These are phyloP conservation scores for Neoascia interrupta DNA, from an alignment of 2,888 invertebrate species.

Conservation along the genomic window DNA sequence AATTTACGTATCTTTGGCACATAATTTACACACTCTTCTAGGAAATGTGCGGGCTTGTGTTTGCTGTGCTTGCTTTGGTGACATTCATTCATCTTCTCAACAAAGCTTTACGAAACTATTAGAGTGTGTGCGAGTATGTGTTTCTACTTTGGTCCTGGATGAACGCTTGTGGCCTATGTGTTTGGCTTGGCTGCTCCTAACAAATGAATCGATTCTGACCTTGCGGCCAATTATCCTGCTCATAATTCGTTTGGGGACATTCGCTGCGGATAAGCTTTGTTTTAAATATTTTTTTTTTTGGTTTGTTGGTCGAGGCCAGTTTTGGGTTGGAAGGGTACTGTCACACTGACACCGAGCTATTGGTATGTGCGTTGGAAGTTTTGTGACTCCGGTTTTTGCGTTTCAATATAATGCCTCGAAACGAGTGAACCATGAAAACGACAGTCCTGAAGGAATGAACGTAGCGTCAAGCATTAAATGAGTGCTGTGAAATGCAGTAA, in stretches of 20 bases:
- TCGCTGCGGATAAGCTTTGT: slow-evolving; percentile 19
- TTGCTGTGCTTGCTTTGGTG: slow-evolving; percentile 4
- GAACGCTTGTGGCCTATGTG: slow-evolving; percentile 13
- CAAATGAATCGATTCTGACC: slow-evolving; percentile 33
- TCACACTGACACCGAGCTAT: no score
- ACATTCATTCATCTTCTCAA: slow-evolving; percentile 30
- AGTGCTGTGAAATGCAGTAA: no score
- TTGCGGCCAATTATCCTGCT: slow-evolving; percentile 56
- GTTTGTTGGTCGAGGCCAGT: slow-evolving; percentile 8
- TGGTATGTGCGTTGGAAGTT: no score
- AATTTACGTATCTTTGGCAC: slow-evolving; percentile 65
- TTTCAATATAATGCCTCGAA: no score
- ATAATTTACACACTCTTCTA: slow-evolving; percentile 59
- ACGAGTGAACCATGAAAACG: no score
- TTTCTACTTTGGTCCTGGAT: not conserved
- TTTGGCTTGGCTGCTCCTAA: not conserved
- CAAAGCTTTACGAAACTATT: slow-evolving; percentile 42
- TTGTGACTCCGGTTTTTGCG: no score
- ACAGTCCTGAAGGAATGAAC: no score
- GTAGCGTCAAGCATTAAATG: no score
- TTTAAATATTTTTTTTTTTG: not conserved
- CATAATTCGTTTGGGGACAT: slow-evolving; percentile 50
- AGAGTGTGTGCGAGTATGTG: slow-evolving; percentile 28
- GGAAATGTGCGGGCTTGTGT: slow-evolving; percentile 53
- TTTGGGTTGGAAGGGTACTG: slow-evolving; percentile 12